phyloP scores from a whole-genome alignment of 2,888 invertebrate species.

The Xestia ashworthii region DNA sequence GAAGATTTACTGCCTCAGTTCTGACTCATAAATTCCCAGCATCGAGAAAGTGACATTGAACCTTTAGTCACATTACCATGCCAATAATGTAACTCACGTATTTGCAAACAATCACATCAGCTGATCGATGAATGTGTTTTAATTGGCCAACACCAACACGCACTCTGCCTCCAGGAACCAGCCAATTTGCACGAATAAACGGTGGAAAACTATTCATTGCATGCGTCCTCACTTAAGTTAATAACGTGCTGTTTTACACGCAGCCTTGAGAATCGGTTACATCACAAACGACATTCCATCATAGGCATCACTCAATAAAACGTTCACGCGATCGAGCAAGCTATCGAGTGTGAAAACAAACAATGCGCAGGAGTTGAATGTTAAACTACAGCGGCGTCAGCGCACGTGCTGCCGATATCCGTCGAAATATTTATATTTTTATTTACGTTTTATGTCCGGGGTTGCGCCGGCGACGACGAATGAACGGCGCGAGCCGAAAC shows the following conservation, averaged over 20 bases:
- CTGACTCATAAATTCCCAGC: constrained; percentile 19
- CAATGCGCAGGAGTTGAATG: constrained; percentile 84
- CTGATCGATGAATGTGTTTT: constrained; percentile 57
- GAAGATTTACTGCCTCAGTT: background rate
- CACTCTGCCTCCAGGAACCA: constrained; percentile 38
- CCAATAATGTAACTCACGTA: constrained; percentile 40
- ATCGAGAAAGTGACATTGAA: constrained; percentile 52
- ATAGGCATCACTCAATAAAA: constrained; percentile 80
- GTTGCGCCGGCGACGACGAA: constrained; percentile 65
- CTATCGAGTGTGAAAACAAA: constrained; percentile 83
- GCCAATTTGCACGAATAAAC: constrained; percentile 47
- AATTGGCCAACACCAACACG: constrained; percentile 46
- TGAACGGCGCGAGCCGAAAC: constrained; percentile 58
- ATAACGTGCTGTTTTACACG: constrained; percentile 42
- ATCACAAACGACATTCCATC: constrained; percentile 73
- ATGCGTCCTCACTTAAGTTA: constrained; percentile 59
- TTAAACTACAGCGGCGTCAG: constrained; percentile 81
- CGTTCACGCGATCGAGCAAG: constrained; percentile 79
- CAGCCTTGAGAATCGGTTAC: constrained; percentile 70
- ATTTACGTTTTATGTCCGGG: constrained; percentile 82
- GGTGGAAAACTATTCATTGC: constrained; percentile 57
- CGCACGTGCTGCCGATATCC: constrained; percentile 83
- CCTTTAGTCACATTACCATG: constrained; percentile 25
- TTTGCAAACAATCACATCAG: constrained; percentile 60
- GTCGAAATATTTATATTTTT: constrained; percentile 86